Base-by-base conservation (phyloP, 2,888 invertebrate species). In the Drosophila mettleri region DNA sequence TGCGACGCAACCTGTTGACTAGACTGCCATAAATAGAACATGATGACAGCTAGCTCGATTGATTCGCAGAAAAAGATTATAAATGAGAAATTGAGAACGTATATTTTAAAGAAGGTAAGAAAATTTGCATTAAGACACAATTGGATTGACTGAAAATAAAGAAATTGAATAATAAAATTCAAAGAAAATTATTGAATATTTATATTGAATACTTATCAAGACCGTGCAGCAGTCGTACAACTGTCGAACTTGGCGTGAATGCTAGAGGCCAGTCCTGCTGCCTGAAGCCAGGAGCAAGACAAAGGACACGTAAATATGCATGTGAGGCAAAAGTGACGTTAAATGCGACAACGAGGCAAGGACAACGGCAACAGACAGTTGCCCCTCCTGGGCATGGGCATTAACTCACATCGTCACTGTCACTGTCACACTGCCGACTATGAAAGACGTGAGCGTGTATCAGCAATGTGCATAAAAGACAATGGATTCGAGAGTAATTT, bases 281-380 rank as follows among this genome's bases (percentile, higher is more conserved):
- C 24, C 24, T 2, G 24, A 2, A 22, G n/a, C 22, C 24, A 5
- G 24, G 4, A 22, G n/a, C 22, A 22, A 34, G 18, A 71, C 60
- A 74, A 57, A 57, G 24, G 43, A n/a, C 41, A 46, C 34, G 39
- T 33, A 48, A 67, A 53, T 45, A 22, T 49, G 63, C 51, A 45
- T 49, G 48, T 29, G 63, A 39, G 63, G 34, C 69, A 61, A 24
- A 51, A 45, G 51, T 55, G 54, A 55, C 54, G 46, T 55, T 52
- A 55, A 55, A 41, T 22, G n/a, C 51, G 27, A 74, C 39, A 38
- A 20, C 33, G 39, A 12, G 27, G 2, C 36, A 51, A 36, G 51
- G 51, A 38, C 39, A 49, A 20, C 18, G 55, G 18, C 22, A 62
- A 36, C 51, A 51, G 63, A 38, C 41, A 59, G 64, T n/a, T n/a